Evolutionary conservation across 1,140 invertebrate genomes (phyloP), one percentile per base, ranked within the genome.

Genomic region (Myzus persicae): DNA sequence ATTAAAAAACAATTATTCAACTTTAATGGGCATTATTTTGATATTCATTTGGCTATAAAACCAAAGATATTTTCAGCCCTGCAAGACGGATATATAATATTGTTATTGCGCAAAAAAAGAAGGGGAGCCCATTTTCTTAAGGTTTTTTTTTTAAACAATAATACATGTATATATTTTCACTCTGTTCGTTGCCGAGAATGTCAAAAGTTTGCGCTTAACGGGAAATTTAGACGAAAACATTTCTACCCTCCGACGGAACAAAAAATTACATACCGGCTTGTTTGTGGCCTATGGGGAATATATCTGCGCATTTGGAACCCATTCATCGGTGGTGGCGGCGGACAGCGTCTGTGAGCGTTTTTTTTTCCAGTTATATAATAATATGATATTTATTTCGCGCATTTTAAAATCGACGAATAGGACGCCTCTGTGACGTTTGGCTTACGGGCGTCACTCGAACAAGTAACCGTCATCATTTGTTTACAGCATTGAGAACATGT

Each of bases 1-100:
- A 93, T 93, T 93, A 93, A 93, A 93, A 93, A 93, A 93, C 91
- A 93, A 93, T 93, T 93, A 93, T 93, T 93, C 91, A 93, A 93
- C 81, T 93, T 93, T 93, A 93, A 93, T 93, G 91, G 91, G 81
- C 91, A 93, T 93, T 93, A 93, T 93, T 93, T 93, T 93, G 91
- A 93, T 93, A 93, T 93, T 93, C 91, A 93, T 93, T 93, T 93
- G 91, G 91, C 91, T 85, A 93, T 93, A 93, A 93, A 93, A 93
- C 91, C 91, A 93, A 93, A 93, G 67, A 93, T 93, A 51, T 84
- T 84, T n/a, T 40, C 54, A 20, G 51, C 42, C 91, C 42, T 18
- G n/a, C 76, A 82, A 91, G 44, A 81, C n/a, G 67, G n/a, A 46
- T 48, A 51, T 92, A 40, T 51, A 48, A 84, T 92, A 51, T 44